These are phyloP conservation scores for Apostichopus japonicus DNA, from an alignment of 35 echinoderm and acorn worm genomes.

Conservation along the genomic window DNA sequence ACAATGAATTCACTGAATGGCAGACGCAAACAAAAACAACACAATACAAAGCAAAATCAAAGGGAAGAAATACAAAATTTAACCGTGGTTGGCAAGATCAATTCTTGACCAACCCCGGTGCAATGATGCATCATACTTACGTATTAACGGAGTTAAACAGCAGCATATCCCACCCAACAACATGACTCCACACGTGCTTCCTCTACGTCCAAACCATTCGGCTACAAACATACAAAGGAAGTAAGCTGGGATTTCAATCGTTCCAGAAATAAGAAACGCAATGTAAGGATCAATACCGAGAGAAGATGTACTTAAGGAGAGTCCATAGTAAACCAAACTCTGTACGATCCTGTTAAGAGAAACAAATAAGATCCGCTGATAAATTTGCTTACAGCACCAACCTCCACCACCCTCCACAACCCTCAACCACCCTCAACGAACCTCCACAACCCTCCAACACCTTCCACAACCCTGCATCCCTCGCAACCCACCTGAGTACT, in stretches of 20 bases:
- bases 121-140: not conserved
- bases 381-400: too few relatives aligned
- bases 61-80: too few relatives aligned
- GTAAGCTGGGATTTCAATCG: conserved; percentile 82
- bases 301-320: conserved; percentile 71
- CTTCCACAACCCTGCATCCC: too few relatives aligned
- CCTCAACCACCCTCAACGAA: too few relatives aligned
- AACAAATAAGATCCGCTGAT: not conserved
- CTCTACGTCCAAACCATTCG: conserved; percentile 22
- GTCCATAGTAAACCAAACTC: conserved; percentile 80
- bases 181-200: not conserved
- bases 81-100: too few relatives aligned
- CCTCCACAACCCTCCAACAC: too few relatives aligned
- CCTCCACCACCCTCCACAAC: too few relatives aligned
- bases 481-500: too few relatives aligned
- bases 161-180: conserved; percentile 20
- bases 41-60: too few relatives aligned
- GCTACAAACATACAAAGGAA: conserved; percentile 37
- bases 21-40: too few relatives aligned
- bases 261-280: conserved; percentile 70
- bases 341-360: conserved; percentile 65
- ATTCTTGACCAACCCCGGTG: too few relatives aligned
- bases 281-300: conserved; percentile 76
- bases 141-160: not conserved
- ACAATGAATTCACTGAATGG: too few relatives aligned